A percentile compares a stretch with the other conserved stretches of the same genome.
Conservation (phyloP, 2,113 vertebrate species). For the Charadrius vociferus region DNA sequence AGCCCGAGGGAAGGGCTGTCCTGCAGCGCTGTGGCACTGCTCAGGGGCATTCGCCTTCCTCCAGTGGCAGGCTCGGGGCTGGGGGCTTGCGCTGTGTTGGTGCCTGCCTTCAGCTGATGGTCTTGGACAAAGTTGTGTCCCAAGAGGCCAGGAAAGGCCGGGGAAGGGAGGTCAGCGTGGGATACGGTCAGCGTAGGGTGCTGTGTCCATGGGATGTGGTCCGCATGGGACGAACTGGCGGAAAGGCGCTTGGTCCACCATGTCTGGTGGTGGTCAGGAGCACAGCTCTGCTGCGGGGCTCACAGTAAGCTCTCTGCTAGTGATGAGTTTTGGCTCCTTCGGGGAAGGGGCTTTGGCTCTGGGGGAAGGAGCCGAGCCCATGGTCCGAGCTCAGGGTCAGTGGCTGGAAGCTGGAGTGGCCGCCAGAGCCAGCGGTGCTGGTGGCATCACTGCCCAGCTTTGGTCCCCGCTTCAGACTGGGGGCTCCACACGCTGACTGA, state of each 20-base stretch:
- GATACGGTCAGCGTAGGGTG: fast-evolving
- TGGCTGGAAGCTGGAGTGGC: neutral
- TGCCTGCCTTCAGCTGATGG: neutral
- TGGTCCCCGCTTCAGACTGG: neutral
- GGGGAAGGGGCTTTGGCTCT: neutral
- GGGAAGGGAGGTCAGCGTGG: neutral
- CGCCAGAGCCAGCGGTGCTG: neutral
- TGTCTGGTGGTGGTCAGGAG: no score
- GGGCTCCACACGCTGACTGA: neutral
- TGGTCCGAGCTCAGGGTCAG: neutral
- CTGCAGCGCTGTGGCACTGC: no score
- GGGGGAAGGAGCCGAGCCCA: neutral
- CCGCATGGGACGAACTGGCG: neutral
- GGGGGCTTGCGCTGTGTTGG: no score
- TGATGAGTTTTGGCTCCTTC: no score
- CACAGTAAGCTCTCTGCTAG: neutral
- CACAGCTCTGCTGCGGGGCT: neutral
- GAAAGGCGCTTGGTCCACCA: neutral
- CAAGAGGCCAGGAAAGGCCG: neutral
- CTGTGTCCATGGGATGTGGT: neutral
- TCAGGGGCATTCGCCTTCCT: no score
- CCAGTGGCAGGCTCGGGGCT: no score
- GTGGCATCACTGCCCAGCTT: neutral
- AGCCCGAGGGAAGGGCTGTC: no score
- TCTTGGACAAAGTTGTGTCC: neutral